These are phyloP conservation scores for Papilio helenus DNA, from an alignment of 1,140 invertebrate genomes.

Conservation along the genomic window DNA sequence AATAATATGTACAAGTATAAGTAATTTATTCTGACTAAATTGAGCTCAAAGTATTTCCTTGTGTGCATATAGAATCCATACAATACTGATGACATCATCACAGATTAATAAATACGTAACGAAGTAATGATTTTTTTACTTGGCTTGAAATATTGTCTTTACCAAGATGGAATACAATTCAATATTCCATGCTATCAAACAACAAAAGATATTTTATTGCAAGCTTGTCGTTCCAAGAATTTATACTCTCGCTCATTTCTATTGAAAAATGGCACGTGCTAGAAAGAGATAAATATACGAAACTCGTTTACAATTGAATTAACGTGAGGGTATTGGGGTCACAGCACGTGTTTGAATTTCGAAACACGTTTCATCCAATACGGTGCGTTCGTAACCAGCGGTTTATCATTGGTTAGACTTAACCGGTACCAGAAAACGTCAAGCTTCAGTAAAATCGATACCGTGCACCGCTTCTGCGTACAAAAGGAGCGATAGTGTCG, in stretches of 20 bases:
- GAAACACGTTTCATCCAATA: constrained; percentile 78
- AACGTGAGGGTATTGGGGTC: constrained; percentile 68
- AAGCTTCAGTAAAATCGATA: constrained; percentile 67
- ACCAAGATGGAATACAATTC: constrained; percentile 11
- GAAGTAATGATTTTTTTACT: constrained; percentile 16
- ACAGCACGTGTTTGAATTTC: constrained; percentile 80
- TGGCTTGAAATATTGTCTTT: constrained; percentile 15
- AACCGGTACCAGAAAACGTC: constrained; percentile 60
- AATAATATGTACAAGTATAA: constrained; percentile 24
- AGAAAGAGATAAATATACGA: constrained; percentile 62
- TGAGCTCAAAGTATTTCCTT: constrained; percentile 7
- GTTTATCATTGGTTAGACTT: constrained; percentile 70
- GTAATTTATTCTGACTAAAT: constrained; percentile 30
- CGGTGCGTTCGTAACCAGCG: constrained; percentile 66
- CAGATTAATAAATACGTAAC: constrained; percentile 26
- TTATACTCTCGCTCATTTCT: constrained; percentile 59
- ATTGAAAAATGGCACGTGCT: constrained; percentile 49
- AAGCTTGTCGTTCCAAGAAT: constrained; percentile 38
- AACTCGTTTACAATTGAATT: constrained; percentile 53
- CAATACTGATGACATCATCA: constrained; percentile 29
- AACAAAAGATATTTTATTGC: constrained; percentile 34
- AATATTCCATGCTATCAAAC: constrained; percentile 21
- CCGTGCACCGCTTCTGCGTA: constrained; percentile 40
- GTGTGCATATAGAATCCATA: constrained; percentile 21
- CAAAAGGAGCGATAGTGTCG: constrained; percentile 51